Base-by-base conservation (phyloP, 2,797 vertebrate genomes). In the Momotus momota region DNA sequence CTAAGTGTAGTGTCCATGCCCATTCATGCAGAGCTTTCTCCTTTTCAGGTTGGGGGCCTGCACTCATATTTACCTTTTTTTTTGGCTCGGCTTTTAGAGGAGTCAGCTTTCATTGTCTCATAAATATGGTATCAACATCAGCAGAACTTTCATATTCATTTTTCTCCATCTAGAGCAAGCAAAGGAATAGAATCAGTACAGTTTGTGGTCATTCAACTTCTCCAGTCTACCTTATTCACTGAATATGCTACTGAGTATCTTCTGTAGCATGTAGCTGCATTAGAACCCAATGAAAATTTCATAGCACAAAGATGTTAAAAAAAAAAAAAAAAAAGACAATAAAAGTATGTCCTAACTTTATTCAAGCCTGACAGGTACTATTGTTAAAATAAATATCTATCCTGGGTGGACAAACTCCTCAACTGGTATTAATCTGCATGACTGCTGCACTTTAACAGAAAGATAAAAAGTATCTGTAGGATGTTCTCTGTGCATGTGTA, bases 361-460 rank as follows among this genome's bases (percentile, higher is more conserved):
- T 57, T 88, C 22, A 90, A 78, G 33, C 61, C 65, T 91, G 61
- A 88, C 62, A 93, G n/a, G 46, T 18, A 33, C 52, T 74, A 67
- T 29, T 90, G 35, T 80, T 62, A 75, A 94, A 96, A 81, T 90
- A 97, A 86, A 86, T 79, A 51, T 92, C 45, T 88, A 12, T 65
- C 16, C 40, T 81, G 67, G 46, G 73, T 57, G 60, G 67, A 77
- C 22, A 87, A 91, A 92, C 9, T 23, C 27, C 19, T 83, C 80
- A 86, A 23, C 31, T 33, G 20, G 17, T 86, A 45, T 78, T 88
- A 81, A 94, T 93, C 81, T 86, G 35, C 72, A 83, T 33, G 61
- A 83, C n/a, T 81, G 46, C 70, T 66, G 49, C 52, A 81, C 54
- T 91, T 83, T 73, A 78, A 27, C 1, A 2, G 45, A 71, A 69